A percentile compares a stretch with the other conserved stretches of the same genome.
Evolutionary conservation across 2,888 invertebrate genomes (phyloP).

Genomic region (Neuroscelio doddi): DNA sequence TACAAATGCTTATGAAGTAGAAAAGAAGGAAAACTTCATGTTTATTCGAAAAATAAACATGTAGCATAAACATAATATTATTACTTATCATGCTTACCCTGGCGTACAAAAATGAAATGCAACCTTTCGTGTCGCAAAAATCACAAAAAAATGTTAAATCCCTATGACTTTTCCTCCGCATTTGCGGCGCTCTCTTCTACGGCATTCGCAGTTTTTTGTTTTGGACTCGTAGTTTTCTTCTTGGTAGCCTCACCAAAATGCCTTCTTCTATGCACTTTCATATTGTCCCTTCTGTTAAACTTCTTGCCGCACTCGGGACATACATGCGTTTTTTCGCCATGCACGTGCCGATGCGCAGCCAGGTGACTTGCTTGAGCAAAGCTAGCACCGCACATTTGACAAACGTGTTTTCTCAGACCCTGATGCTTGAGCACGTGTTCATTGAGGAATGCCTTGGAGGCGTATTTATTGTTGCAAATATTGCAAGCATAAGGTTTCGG

Average conservation of each 20-base stretch:
- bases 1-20: too few relatives aligned
- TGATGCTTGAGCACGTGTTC: conserved; percentile 70
- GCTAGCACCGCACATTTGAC: conserved; percentile 67
- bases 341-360: conserved; percentile 69
- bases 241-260: conserved; percentile 59
- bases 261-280: conserved; percentile 69
- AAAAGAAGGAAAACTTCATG: too few relatives aligned
- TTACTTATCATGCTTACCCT: too few relatives aligned
- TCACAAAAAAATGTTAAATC: not conserved
- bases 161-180: not conserved
- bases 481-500: conserved; percentile 68
- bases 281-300: conserved; percentile 69
- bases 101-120: too few relatives aligned
- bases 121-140: too few relatives aligned
- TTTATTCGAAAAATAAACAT: too few relatives aligned
- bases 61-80: too few relatives aligned
- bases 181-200: conserved; percentile 12
- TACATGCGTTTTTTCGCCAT: conserved; percentile 68
- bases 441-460: conserved; percentile 69
- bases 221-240: conserved; percentile 47
- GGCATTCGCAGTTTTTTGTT: conserved; percentile 42
- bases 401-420: conserved; percentile 67
- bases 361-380: conserved; percentile 70
- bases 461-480: conserved; percentile 69
- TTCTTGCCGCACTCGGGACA: conserved; percentile 69